Percentiles rank a stretch among this genome's conserved stretches.
phyloP scores from a whole-genome alignment of 2,888 invertebrate genomes.

The Tetragnatha montana region DNA sequence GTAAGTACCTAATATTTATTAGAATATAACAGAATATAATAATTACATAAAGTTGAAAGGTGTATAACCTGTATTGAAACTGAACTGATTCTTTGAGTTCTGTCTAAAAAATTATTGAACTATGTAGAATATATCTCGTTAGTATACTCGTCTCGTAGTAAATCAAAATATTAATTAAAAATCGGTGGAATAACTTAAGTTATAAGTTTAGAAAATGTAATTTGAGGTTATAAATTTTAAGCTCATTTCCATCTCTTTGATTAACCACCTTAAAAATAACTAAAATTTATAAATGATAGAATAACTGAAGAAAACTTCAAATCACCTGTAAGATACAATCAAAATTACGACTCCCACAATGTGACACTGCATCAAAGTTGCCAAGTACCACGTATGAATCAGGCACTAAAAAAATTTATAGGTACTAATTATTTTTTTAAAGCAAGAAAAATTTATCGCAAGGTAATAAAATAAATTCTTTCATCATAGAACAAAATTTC shows the following conservation, averaged over 20 bases:
- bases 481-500: too few relatives aligned
- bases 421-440: too few relatives aligned
- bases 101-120: neutral
- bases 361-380: slow-evolving; percentile 69
- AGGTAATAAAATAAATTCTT: too few relatives aligned
- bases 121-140: neutral
- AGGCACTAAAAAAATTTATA: slow-evolving; percentile 60
- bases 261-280: too few relatives aligned
- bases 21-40: neutral
- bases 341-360: slow-evolving; percentile 57
- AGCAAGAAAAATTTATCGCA: too few relatives aligned
- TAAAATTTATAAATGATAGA: neutral
- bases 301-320: neutral
- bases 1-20: neutral
- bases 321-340: slow-evolving; percentile 60
- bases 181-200: too few relatives aligned
- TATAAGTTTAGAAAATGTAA: too few relatives aligned
- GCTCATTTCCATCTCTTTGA: too few relatives aligned
- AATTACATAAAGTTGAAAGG: neutral
- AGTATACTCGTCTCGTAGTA: too few relatives aligned
- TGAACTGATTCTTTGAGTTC: neutral
- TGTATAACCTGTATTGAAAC: neutral
- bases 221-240: too few relatives aligned
- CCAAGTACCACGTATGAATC: slow-evolving; percentile 70
- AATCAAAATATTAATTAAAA: neutral